Conservation (phyloP, 2,888 invertebrate genomes). For the Caprella mutica region DNA sequence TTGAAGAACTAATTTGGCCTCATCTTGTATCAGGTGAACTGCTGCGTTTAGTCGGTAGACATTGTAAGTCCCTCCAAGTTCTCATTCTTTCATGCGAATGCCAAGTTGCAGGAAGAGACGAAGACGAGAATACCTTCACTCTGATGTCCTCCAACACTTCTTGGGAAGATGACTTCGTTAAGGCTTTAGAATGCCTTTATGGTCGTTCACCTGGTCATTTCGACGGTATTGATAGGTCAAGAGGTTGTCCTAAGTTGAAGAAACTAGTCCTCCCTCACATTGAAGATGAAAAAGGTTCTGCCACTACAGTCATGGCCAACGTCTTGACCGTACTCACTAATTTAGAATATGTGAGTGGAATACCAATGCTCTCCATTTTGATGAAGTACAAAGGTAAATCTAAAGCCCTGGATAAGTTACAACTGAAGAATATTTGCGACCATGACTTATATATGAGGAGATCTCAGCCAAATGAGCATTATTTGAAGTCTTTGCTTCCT, state of each 20-base stretch:
- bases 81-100: constrained; percentile 21
- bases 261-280: constrained; percentile 20
- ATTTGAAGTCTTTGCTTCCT: constrained; percentile 18
- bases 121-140: constrained; percentile 16
- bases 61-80: constrained; percentile 13
- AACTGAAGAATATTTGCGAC: constrained; percentile 19
- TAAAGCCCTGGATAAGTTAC: not conserved
- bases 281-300: constrained; percentile 24
- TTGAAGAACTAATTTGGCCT: constrained; percentile 20
- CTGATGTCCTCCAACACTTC: constrained; percentile 20
- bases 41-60: constrained; percentile 18
- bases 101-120: constrained; percentile 14
- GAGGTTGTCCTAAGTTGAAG: constrained; percentile 17
- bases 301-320: constrained; percentile 14
- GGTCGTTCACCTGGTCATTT: constrained; percentile 25
- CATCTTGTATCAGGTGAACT: constrained; percentile 28
- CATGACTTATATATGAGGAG: constrained; percentile 26
- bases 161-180: constrained; percentile 14
- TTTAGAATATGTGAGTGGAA: constrained; percentile 22
- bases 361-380: constrained; percentile 19
- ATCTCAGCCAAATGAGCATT: constrained; percentile 12
- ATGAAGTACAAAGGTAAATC: not conserved
- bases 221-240: not conserved
- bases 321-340: constrained; percentile 15
- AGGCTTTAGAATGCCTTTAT: constrained; percentile 15